Conservation (phyloP, 2,888 invertebrate genomes). For the Apamea crenata region DNA sequence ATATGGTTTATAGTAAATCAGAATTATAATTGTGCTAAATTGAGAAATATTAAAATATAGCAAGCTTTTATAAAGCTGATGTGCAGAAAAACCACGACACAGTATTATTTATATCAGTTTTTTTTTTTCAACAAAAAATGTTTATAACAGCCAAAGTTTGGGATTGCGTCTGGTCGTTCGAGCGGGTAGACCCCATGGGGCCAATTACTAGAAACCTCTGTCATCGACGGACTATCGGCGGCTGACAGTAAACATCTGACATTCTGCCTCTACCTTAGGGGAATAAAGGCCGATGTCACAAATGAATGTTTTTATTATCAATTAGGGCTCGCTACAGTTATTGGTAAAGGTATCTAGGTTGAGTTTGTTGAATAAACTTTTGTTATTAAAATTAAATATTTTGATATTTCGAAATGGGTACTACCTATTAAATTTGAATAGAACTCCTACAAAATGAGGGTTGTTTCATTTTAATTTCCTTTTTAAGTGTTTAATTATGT, state of each 20-base stretch:
- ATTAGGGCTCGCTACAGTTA: background rate
- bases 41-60: background rate
- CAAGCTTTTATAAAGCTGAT: background rate
- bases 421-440: background rate
- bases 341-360: background rate
- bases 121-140: slow-evolving; percentile 4
- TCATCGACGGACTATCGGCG: slow-evolving; percentile 34
- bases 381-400: background rate
- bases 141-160: slow-evolving; percentile 18
- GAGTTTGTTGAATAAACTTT: slow-evolving; percentile 1
- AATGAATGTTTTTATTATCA: slow-evolving; percentile 27
- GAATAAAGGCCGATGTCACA: slow-evolving; percentile 16
- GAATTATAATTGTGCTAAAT: background rate
- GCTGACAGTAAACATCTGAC: slow-evolving; percentile 47
- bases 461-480: background rate
- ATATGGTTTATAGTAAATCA: background rate
- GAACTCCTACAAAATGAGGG: background rate
- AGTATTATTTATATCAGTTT: background rate
- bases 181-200: slow-evolving; percentile 37
- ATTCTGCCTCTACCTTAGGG: slow-evolving; percentile 20
- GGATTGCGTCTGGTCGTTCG: slow-evolving; percentile 7
- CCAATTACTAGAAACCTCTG: slow-evolving; percentile 54
- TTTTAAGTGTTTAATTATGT: slow-evolving; percentile 7
- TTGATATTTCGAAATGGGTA: background rate
- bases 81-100: background rate